Conservation (phyloP, 2,113 vertebrate genomes). For the Trochalopteron elliotii region DNA sequence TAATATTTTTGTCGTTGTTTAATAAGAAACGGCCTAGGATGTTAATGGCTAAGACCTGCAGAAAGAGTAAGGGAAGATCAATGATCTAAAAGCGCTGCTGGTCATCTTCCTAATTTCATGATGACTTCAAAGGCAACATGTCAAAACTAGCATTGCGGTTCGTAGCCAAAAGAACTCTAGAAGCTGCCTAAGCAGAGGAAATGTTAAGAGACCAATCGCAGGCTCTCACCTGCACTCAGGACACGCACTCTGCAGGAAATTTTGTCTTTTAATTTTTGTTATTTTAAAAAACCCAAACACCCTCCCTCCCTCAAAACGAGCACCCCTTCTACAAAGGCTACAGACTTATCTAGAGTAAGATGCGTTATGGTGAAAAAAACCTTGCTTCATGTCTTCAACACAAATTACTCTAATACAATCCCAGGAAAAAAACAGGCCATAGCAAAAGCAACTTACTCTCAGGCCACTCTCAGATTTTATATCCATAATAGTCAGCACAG, state of each 20-base stretch:
- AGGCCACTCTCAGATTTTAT: slow-evolving; percentile 99
- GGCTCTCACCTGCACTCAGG: not conserved
- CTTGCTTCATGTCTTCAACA: not conserved
- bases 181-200: not conserved
- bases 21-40: slow-evolving; percentile 97
- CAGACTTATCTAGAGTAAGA: not conserved
- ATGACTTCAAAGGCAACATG: not conserved
- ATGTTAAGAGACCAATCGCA: not conserved
- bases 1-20: slow-evolving; percentile 99
- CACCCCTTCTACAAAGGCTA: not conserved
- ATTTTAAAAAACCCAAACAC: not conserved
- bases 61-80: slow-evolving; percentile 38
- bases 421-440: too few relatives aligned
- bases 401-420: not conserved
- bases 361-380: not conserved
- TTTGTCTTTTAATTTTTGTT: not conserved
- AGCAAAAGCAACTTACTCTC: slow-evolving; percentile 81
- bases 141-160: not conserved
- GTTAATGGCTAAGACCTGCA: slow-evolving; percentile 97
- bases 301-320: not conserved
- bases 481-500: slow-evolving; percentile 99
- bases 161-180: not conserved
- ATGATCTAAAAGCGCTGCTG: not conserved
- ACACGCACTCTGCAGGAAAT: not conserved
- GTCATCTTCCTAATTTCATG: not conserved